Percentiles rank a stretch among this genome's conserved stretches.
Conservation (phyloP, 2,113 vertebrate genomes). For the Maccullochella peelii region DNA sequence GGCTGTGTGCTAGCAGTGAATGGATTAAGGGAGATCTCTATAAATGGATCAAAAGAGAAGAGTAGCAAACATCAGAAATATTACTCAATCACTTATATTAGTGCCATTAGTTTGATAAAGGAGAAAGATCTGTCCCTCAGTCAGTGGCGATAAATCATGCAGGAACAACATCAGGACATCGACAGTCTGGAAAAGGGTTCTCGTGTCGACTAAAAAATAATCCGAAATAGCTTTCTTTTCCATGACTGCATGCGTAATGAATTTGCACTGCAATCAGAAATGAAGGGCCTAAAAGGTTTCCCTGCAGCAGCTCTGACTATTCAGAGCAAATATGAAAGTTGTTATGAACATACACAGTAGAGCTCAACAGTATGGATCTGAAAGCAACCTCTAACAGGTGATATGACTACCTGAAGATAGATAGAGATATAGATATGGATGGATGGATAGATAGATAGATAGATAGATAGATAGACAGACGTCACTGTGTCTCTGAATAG, state of each 20-base stretch:
- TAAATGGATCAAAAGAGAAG: conserved; percentile 56
- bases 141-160: neutral
- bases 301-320: neutral
- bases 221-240: neutral
- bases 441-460: no score
- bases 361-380: neutral
- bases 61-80: conserved; percentile 26
- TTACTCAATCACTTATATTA: conserved; percentile 11
- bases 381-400: neutral
- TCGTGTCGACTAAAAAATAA: neutral
- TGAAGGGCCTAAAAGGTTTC: neutral
- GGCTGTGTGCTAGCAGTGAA: conserved; percentile 8
- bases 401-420: neutral
- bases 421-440: no score
- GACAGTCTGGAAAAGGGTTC: neutral
- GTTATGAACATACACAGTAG: neutral
- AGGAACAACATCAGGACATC: neutral
- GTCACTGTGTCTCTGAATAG: conserved; percentile 41
- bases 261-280: neutral
- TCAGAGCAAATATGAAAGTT: conserved; percentile 4
- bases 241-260: neutral
- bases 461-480: no score
- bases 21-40: conserved; percentile 51
- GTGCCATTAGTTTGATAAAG: conserved; percentile 12
- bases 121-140: conserved; percentile 23